These are phyloP conservation scores for Tridacna crocea DNA, from an alignment of 2,888 invertebrate species.

Conservation along the genomic window DNA sequence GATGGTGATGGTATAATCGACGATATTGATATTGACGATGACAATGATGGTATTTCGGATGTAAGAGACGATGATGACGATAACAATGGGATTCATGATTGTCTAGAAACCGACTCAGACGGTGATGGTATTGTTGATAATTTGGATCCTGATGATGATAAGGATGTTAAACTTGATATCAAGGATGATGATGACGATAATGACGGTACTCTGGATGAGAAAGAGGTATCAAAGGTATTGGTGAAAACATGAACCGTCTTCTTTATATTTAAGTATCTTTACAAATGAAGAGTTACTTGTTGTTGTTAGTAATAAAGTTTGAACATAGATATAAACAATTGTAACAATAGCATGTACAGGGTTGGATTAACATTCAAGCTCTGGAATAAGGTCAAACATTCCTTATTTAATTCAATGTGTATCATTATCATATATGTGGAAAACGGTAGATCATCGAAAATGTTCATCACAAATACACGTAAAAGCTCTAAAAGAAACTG, in stretches of 20 bases:
- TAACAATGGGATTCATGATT: slow-evolving; percentile 77
- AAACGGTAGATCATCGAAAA: too few species aligned
- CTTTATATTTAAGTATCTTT: too few species aligned
- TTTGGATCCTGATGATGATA: slow-evolving; percentile 76
- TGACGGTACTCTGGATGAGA: slow-evolving; percentile 75
- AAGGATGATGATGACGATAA: slow-evolving; percentile 75
- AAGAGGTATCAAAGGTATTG: slow-evolving; percentile 27
- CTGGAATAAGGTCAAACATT: too few species aligned
- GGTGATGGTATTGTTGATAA: slow-evolving; percentile 73
- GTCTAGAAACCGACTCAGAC: slow-evolving; percentile 70
- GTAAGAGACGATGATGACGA: slow-evolving; percentile 59
- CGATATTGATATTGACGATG: slow-evolving; percentile 68
- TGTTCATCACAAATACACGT: too few species aligned
- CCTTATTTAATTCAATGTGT: too few species aligned
- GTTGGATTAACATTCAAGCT: too few species aligned
- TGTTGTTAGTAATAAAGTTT: too few species aligned
- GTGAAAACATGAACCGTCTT: slow-evolving; percentile 65
- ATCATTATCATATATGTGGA: too few species aligned
- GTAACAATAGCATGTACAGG: too few species aligned
- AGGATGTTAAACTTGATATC: slow-evolving; percentile 68
- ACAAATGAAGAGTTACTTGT: too few species aligned
- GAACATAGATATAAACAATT: too few species aligned
- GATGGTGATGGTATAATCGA: slow-evolving; percentile 76
- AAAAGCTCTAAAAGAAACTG: too few species aligned
- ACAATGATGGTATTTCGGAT: slow-evolving; percentile 79